phyloP scores from a whole-genome alignment of 2,113 vertebrate genomes.

The Tragelaphus scriptus region DNA sequence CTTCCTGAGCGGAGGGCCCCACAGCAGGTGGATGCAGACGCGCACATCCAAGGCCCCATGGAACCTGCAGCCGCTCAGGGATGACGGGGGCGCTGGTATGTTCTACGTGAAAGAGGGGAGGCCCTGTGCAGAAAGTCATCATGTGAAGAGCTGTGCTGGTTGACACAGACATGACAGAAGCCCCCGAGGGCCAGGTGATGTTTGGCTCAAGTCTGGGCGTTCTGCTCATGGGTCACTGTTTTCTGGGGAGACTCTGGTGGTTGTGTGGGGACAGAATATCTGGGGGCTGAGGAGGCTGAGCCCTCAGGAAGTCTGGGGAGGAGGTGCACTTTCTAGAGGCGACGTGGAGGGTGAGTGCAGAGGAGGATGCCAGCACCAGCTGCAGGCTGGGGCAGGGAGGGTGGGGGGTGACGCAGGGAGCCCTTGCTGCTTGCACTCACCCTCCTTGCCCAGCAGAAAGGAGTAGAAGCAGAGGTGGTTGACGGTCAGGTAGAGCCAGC shows the following conservation, averaged over 20 bases:
- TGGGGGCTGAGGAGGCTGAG: accelerated
- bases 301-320: neutral
- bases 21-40: neutral
- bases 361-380: neutral
- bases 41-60: neutral
- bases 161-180: accelerated
- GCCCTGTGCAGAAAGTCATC: neutral
- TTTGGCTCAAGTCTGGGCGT: neutral
- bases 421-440: slow-evolving; percentile 72
- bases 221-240: neutral
- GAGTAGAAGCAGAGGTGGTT: slow-evolving; percentile 99
- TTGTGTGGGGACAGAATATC: neutral
- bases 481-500: slow-evolving; percentile 96
- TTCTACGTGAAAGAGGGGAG: neutral
- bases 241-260: neutral
- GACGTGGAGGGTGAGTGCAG: neutral
- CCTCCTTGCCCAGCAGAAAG: slow-evolving; percentile 96
- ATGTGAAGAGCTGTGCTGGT: neutral
- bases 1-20: neutral
- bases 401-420: neutral
- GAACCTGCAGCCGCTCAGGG: neutral
- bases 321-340: neutral
- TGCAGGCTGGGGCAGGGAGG: neutral
- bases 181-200: neutral
- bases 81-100: accelerated